These are phyloP conservation scores for Chlorops oryzae DNA, from an alignment of 1,140 invertebrate species.

Conservation along the genomic window DNA sequence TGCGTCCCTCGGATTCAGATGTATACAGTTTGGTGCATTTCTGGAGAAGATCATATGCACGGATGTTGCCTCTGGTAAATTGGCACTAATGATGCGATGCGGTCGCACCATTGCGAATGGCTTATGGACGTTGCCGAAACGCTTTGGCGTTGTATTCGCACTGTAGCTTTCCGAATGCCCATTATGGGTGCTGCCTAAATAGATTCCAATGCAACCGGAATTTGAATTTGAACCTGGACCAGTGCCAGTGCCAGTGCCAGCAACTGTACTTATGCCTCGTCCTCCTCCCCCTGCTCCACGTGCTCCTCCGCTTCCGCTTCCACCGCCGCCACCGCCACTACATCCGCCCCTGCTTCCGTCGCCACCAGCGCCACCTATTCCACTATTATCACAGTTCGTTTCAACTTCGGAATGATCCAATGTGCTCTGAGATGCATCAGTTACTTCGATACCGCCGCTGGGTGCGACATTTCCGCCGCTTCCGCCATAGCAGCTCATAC, in stretches of 20 bases:
- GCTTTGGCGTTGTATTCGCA: too few relatives aligned
- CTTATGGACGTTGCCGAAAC: slow-evolving; percentile 39
- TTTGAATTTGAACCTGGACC: too few relatives aligned
- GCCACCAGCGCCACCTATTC: neutral
- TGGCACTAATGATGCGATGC: slow-evolving; percentile 40
- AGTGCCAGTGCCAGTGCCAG: slow-evolving; percentile 14
- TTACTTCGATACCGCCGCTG: slow-evolving; percentile 26
- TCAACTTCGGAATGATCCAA: slow-evolving; percentile 47
- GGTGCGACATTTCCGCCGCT: slow-evolving; percentile 14
- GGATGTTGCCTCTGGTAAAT: slow-evolving; percentile 16
- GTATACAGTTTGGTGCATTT: neutral
- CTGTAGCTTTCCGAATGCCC: too few relatives aligned
- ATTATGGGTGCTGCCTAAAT: too few relatives aligned
- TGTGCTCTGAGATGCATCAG: slow-evolving; percentile 36
- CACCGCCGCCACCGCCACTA: slow-evolving; percentile 18
- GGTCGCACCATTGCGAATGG: slow-evolving; percentile 44
- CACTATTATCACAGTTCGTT: slow-evolving; percentile 46
- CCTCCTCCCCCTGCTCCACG: too few relatives aligned
- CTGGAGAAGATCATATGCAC: slow-evolving; percentile 17
- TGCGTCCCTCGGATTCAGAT: slow-evolving; percentile 6
- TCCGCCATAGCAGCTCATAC: slow-evolving; percentile 9
- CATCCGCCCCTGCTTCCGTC: slow-evolving; percentile 16
- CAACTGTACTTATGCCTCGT: slow-evolving; percentile 1
- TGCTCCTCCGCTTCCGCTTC: slow-evolving; percentile 13
- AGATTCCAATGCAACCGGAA: too few relatives aligned